These are phyloP conservation scores for Oncorhynchus clarkii DNA, from an alignment of 2,113 vertebrate species.

Conservation along the genomic window DNA sequence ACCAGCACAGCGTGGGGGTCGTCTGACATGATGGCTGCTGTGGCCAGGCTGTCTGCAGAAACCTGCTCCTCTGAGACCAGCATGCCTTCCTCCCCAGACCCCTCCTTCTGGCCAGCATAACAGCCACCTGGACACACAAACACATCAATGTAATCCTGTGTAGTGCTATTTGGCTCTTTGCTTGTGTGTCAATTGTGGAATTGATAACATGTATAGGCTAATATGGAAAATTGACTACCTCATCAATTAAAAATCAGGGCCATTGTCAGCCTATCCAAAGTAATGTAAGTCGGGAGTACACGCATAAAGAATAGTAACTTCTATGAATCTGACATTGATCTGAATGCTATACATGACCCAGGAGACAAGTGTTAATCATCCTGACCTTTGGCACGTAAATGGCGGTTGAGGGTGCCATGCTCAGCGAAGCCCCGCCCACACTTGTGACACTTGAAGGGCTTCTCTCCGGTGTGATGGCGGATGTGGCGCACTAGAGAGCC, in stretches of 20 bases:
- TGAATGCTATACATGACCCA: too few relatives aligned
- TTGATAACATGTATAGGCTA: too few relatives aligned
- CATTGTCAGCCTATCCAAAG: too few relatives aligned
- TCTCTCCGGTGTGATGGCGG: constrained; percentile 94
- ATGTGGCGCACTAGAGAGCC: constrained; percentile 93
- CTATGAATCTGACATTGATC: too few relatives aligned
- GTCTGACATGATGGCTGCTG: constrained; percentile 79
- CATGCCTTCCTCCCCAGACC: constrained; percentile 66
- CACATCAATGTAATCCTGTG: neutral
- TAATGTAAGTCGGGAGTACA: too few relatives aligned
- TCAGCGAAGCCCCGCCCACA: constrained; percentile 92
- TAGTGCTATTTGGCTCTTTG: too few relatives aligned
- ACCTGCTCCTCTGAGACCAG: constrained; percentile 72
- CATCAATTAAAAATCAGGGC: too few relatives aligned
- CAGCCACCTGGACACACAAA: constrained; percentile 82
- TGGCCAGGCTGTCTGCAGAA: constrained; percentile 67
- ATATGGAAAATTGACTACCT: too few relatives aligned
- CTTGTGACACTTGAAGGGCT: constrained; percentile 91
- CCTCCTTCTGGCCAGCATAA: constrained; percentile 74
- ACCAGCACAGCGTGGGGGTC: constrained; percentile 92
- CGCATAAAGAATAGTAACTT: too few relatives aligned
- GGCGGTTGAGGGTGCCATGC: constrained; percentile 93
- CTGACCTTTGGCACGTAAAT: constrained; percentile 91
- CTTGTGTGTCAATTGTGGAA: too few relatives aligned
- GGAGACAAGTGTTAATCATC: too few relatives aligned